Evolutionary conservation across 2,113 vertebrate species (phyloP).

Genomic region (Laterallus jamaicensis): DNA sequence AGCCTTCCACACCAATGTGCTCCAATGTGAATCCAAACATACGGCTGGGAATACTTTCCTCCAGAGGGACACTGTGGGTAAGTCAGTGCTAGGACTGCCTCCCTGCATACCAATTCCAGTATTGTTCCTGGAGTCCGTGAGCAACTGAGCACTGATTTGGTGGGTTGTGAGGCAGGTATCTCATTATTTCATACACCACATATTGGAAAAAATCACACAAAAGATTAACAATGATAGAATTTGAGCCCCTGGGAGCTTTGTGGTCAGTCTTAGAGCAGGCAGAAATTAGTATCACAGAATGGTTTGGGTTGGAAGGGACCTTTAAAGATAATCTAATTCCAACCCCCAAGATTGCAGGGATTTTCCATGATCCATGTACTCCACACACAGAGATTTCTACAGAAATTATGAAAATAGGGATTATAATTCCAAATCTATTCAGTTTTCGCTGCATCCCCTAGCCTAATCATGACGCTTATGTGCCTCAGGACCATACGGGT

Average conservation of each 20-base stretch:
- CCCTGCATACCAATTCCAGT: neutral
- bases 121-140: neutral
- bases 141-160: neutral
- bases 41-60: neutral
- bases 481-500: too few relatives aligned
- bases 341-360: too few relatives aligned
- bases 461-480: too few relatives aligned
- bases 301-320: too few relatives aligned
- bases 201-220: neutral
- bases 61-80: neutral
- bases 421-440: too few relatives aligned
- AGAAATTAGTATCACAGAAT: neutral
- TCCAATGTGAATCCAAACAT: neutral
- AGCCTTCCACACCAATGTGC: neutral
- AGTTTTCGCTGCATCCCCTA: too few relatives aligned
- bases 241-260: neutral
- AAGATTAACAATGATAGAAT: neutral
- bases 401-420: too few relatives aligned
- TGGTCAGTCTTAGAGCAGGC: neutral
- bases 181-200: neutral
- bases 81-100: neutral
- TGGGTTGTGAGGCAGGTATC: neutral
- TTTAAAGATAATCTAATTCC: too few relatives aligned
- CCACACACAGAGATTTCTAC: too few relatives aligned
- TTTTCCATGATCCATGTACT: too few relatives aligned